Evolutionary conservation across 2,888 invertebrate genomes (phyloP).

Genomic region (Lycocerus yunnanus): DNA sequence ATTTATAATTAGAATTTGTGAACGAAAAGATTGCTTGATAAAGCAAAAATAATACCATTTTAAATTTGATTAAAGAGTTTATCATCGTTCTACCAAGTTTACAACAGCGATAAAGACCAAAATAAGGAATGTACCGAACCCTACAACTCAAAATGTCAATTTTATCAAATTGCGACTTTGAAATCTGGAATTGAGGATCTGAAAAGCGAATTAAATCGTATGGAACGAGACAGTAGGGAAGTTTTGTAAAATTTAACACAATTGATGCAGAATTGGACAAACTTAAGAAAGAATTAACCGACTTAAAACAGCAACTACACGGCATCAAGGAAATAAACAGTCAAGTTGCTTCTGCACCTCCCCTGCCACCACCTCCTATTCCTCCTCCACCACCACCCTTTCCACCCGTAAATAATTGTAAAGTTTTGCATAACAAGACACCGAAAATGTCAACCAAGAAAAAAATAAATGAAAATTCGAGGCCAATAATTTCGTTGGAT

Average conservation of each 20-base stretch:
- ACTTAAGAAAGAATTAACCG: constrained; percentile 34
- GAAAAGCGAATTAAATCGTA: constrained; percentile 15
- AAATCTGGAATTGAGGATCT: constrained; percentile 34
- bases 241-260: background rate
- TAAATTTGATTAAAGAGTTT: background rate
- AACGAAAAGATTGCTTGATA: no score
- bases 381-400: constrained; percentile 39
- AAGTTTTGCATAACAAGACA: constrained; percentile 7
- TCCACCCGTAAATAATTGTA: constrained; percentile 7
- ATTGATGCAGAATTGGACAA: constrained; percentile 28
- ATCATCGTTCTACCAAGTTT: background rate
- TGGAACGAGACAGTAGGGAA: constrained; percentile 6
- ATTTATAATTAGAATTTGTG: no score
- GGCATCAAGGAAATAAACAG: background rate
- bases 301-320: constrained; percentile 21
- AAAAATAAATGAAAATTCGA: constrained; percentile 25
- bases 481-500: constrained; percentile 51
- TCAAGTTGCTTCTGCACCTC: constrained; percentile 27
- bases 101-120: background rate
- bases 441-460: constrained; percentile 29
- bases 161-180: constrained; percentile 34
- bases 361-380: constrained; percentile 42
- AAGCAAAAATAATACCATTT: background rate
- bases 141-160: background rate
- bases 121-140: background rate